These are phyloP conservation scores for Euwallacea similis DNA, from an alignment of 1,140 invertebrate genomes.

Conservation along the genomic window DNA sequence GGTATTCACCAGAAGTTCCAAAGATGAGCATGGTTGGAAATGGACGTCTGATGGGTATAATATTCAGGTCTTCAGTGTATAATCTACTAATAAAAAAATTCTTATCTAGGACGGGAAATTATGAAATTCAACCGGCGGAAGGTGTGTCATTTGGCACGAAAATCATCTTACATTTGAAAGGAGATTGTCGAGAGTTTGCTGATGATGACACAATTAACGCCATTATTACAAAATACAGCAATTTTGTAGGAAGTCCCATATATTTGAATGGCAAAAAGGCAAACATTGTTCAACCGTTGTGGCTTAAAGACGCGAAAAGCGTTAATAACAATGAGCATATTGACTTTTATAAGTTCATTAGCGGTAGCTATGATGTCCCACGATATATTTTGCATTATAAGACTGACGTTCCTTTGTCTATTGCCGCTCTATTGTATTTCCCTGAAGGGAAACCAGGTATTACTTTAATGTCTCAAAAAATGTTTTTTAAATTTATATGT, in stretches of 20 bases:
- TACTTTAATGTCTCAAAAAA: neutral
- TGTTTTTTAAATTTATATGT: neutral
- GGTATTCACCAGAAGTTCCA: conserved; percentile 76
- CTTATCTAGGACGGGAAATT: conserved; percentile 72
- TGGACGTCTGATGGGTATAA: conserved; percentile 89
- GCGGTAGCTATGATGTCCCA: conserved; percentile 82
- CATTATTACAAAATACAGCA: conserved; percentile 95
- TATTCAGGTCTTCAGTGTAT: neutral
- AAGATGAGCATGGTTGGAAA: conserved; percentile 68
- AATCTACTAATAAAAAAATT: no score
- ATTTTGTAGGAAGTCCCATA: conserved; percentile 93
- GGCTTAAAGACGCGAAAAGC: conserved; percentile 89
- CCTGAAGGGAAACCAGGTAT: conserved; percentile 82
- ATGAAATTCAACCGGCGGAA: conserved; percentile 85
- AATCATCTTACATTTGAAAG: conserved; percentile 88
- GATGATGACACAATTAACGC: conserved; percentile 83
- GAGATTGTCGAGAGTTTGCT: conserved; percentile 84
- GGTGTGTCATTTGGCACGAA: conserved; percentile 87
- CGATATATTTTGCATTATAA: conserved; percentile 83
- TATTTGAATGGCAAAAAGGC: conserved; percentile 82
- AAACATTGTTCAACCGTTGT: conserved; percentile 75
- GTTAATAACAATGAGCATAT: conserved; percentile 83
- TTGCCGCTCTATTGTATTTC: conserved; percentile 89
- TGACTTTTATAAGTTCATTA: conserved; percentile 89
- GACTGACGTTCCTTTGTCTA: conserved; percentile 88